Evolutionary conservation across 2,888 invertebrate species (phyloP), one percentile per base, ranked within the genome.

Genomic region (Platycnemis pennipes): DNA sequence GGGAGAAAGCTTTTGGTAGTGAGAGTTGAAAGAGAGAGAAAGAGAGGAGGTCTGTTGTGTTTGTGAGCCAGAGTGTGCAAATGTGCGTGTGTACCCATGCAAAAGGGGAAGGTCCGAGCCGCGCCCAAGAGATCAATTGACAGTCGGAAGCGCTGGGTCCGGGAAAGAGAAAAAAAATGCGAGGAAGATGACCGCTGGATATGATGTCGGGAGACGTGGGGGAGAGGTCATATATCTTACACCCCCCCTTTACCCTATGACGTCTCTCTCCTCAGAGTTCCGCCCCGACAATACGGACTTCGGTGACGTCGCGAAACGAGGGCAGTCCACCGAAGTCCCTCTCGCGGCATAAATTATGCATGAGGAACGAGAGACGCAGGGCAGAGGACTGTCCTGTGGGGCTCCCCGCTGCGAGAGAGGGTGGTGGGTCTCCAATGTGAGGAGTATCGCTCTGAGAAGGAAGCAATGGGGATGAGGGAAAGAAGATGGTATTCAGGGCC

Each of bases 271-370:
- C 26, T 16, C 37, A 63, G 77, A 11, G 13, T 37, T 77, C 31
- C 7, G 16, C 37, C 37, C 37, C 77, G 16, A 77, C 77, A 77
- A 77, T 77, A 37, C 31, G 37, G 16, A 11, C 31, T 31, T 37
- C 37, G 31, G 77, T 77, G 77, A 77, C 77, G 77, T 77, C 77
- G 37, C 77, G 77, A 37, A 77, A 77, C 63, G 63, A 77, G 77
- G 37, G 69, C 69, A 13, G 37, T 37, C 77, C 37, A 31, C 77
- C 11, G 11, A 49, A n/a, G 13, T 49, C 2, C 77, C 77, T 26
- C 77, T 77, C 37, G 37, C 37, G 77, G 77, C 37, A 77, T 77
- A 31, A 77, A 77, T 77, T 77, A 77, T 77, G 77, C 77, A 77
- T 77, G 77, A 77, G 77, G 37, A 13, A n/a, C 26, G 77, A 8